Evolutionary conservation across 2,113 vertebrate genomes (phyloP), one percentile per base, ranked within the genome.

Genomic region (Lophotis ruficrista): DNA sequence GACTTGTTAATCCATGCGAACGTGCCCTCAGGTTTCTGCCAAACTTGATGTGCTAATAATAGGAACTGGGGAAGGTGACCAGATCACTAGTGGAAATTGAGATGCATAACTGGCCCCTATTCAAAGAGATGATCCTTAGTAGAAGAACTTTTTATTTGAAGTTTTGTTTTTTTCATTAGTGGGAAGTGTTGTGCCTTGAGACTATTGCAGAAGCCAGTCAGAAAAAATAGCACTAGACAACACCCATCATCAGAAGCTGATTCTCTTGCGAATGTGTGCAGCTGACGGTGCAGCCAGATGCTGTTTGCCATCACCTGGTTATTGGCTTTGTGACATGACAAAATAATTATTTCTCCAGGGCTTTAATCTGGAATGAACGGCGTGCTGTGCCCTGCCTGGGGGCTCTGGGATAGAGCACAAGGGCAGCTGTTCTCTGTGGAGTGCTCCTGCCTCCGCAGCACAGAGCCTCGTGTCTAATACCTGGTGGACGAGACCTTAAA

Each of bases 91-190:
- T 30, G 48, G 71, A 83, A 72, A 69, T 35, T 23, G 35, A 64
- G 53, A 33, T 54, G 41, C 14, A 5, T 78, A 61, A 78, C 53
- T 78, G 37, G n/a, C 60, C 57, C 28, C 28, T 62, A 4, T 35
- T 69, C 69, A 51, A 77, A 54, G 2, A 80, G 24, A 35, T 30
- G 24, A 37, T 43, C 37, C 17, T 76, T 62, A 68, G 35, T 23
- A 38, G 56, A 80, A 91, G 6, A 20, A 43, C 22, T 69, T 50
- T 48, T 79, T 43, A 58, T 64, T 72, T 43, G 6, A 10, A 58
- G 54, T 48, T 91, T 47, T 65, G 87, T 47, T 69, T 91, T 93
- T 94, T 89, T 93, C 45, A 14, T 56, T 68, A 77, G 90, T 65
- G 56, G 66, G 50, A 73, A 90, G 69, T 22, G 68, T 60, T 77